phyloP scores from a whole-genome alignment of 2,888 invertebrate species.

The Andrena haemorrhoa region DNA sequence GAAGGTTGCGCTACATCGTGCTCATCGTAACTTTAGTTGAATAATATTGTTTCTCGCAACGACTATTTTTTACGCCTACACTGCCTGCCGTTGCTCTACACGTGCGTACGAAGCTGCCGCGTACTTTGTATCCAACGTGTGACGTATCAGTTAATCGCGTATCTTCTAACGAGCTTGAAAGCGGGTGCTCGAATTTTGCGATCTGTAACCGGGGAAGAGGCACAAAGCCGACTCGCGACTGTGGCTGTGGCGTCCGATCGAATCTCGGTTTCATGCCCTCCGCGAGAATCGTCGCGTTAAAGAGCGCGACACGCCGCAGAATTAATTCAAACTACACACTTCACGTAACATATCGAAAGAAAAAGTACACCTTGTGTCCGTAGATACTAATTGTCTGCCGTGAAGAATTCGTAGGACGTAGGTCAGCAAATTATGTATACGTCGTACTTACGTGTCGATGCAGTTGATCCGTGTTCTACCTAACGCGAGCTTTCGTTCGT shows the following conservation, averaged over 20 bases:
- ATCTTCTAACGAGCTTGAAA: conserved; percentile 41
- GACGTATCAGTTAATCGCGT: conserved; percentile 50
- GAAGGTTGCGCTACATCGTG: conserved; percentile 28
- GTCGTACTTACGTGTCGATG: conserved; percentile 48
- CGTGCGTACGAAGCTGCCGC: conserved; percentile 1
- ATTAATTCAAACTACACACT: conserved; percentile 63
- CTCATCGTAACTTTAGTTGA: conserved; percentile 32
- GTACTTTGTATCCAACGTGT: conserved; percentile 42
- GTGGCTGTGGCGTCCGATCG: conserved; percentile 2
- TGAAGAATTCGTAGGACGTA: conserved; percentile 57
- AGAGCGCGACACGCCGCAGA: conserved; percentile 42
- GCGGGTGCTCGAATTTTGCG: neutral
- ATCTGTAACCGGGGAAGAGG: neutral
- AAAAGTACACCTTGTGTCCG: conserved; percentile 41
- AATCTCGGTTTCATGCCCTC: conserved; percentile 72
- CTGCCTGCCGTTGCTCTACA: conserved; percentile 58
- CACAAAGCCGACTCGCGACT: neutral
- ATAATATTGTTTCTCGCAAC: conserved; percentile 43
- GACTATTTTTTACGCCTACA: conserved; percentile 59
- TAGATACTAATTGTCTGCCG: conserved; percentile 62
- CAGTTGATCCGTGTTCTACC: conserved; percentile 60
- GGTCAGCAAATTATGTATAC: conserved; percentile 49
- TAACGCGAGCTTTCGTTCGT: conserved; percentile 49
- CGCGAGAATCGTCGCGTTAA: conserved; percentile 32
- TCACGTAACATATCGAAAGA: conserved; percentile 71